phyloP scores from a whole-genome alignment of 37 sponge, comb jelly and placozoan genomes.

The Axinella damicornis region DNA sequence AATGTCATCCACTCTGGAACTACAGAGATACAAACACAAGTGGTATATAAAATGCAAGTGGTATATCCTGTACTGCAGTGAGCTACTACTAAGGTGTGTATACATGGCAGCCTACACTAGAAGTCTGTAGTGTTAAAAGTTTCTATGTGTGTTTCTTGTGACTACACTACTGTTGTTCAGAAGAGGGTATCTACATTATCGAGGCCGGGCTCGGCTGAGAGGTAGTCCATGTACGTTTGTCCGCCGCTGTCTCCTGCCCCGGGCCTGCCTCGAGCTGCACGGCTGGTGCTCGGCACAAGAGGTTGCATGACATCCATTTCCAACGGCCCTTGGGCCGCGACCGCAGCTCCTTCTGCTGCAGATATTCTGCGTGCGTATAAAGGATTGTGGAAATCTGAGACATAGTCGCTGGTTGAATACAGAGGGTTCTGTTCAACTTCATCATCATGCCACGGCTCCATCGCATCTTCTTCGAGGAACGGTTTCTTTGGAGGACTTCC shows the following conservation, averaged over 20 bases:
- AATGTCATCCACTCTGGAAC: too few relatives aligned
- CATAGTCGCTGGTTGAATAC: constrained; percentile 69
- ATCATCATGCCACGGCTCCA: constrained; percentile 12
- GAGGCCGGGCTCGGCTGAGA: constrained; percentile 35
- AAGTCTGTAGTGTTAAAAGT: too few relatives aligned
- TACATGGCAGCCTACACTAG: too few relatives aligned
- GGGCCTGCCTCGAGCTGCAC: constrained; percentile 11
- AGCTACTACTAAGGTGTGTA: too few relatives aligned
- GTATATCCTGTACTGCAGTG: too few relatives aligned
- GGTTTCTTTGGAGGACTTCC: constrained; percentile 30
- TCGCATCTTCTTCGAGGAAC: not conserved
- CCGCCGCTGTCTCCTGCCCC: constrained; percentile 16
- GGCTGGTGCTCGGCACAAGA: not conserved
- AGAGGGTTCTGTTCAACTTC: constrained; percentile 65
- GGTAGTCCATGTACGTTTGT: constrained; percentile 53
- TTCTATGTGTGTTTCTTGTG: not conserved
- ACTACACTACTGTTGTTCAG: constrained; percentile 1
- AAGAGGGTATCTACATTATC: constrained; percentile 66
- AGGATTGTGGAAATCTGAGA: constrained; percentile 72
- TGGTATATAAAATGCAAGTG: too few relatives aligned
- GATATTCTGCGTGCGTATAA: constrained; percentile 22
- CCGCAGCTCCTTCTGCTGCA: not conserved
- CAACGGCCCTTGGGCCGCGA: not conserved
- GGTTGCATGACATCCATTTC: constrained; percentile 3
- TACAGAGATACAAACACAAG: too few relatives aligned